These are phyloP conservation scores for Calephelis nemesis DNA, from an alignment of 1,140 invertebrate genomes.

Conservation along the genomic window DNA sequence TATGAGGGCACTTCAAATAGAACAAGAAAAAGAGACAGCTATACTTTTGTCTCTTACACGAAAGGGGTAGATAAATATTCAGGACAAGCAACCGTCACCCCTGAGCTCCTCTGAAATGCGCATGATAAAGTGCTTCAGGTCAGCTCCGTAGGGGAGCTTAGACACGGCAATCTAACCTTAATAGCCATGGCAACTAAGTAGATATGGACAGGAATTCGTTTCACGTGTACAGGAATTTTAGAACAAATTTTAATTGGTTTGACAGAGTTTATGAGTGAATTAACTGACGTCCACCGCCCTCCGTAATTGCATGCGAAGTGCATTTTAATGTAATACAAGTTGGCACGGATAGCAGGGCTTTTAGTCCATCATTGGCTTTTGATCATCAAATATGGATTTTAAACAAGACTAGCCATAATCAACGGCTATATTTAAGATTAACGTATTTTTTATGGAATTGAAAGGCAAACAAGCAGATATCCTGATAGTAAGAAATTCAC, in stretches of 20 bases:
- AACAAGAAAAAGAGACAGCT: not conserved
- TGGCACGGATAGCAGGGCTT: not conserved
- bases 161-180: slow-evolving; percentile 20
- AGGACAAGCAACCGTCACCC: slow-evolving; percentile 30
- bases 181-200: not conserved
- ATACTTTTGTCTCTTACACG: slow-evolving; percentile 13
- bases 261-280: slow-evolving; percentile 14
- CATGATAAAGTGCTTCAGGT: slow-evolving; percentile 31
- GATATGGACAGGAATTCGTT: not conserved
- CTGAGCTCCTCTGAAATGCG: slow-evolving; percentile 26
- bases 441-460: too few relatives aligned
- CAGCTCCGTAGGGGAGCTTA: slow-evolving; percentile 23
- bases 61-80: slow-evolving; percentile 35
- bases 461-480: too few relatives aligned
- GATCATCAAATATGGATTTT: too few relatives aligned
- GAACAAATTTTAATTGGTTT: slow-evolving; percentile 19
- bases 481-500: too few relatives aligned
- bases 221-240: slow-evolving; percentile 10
- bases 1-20: too few relatives aligned
- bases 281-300: slow-evolving; percentile 7
- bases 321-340: slow-evolving; percentile 7
- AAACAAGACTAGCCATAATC: too few relatives aligned
- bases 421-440: too few relatives aligned
- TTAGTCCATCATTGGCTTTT: not conserved
- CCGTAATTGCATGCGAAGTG: not conserved